Percentiles rank a stretch among this genome's conserved stretches.
phyloP scores from a whole-genome alignment of 2,888 invertebrate species.

The Acanthosepion esculentum region DNA sequence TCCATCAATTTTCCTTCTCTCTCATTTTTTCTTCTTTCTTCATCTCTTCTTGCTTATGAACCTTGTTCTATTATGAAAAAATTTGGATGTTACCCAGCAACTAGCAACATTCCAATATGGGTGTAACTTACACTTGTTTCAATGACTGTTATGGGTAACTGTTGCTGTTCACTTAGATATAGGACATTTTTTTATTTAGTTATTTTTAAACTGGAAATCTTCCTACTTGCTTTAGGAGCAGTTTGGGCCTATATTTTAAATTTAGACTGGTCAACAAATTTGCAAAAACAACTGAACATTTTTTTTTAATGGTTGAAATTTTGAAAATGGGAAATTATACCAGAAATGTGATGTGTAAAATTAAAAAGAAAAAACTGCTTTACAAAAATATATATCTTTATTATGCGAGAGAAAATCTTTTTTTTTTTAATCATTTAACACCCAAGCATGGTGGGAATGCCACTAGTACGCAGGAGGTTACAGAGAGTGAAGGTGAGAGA shows the following conservation, averaged over 20 bases:
- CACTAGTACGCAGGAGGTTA: too few relatives aligned
- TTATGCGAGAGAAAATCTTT: too few relatives aligned
- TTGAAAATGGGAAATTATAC: too few relatives aligned
- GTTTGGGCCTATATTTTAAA: not conserved
- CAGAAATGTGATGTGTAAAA: not conserved
- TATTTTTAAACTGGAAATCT: not conserved
- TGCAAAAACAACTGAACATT: not conserved
- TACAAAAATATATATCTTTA: too few relatives aligned
- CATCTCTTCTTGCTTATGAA: not conserved
- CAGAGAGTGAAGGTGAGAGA: too few relatives aligned
- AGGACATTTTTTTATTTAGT: not conserved
- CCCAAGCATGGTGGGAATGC: too few relatives aligned
- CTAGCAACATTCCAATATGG: not conserved
- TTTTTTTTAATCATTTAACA: too few relatives aligned
- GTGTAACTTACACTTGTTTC: conserved; percentile 17
- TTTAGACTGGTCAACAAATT: not conserved
- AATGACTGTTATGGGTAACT: not conserved
- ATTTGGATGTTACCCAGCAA: not conserved
- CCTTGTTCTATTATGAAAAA: not conserved
- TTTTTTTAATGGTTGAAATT: not conserved
- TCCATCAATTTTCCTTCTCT: not conserved
- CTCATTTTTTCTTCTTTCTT: not conserved
- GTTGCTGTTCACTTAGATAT: not conserved
- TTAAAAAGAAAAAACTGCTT: not conserved
- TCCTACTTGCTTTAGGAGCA: not conserved